Evolutionary conservation across 2,888 invertebrate genomes (phyloP), one percentile per base, ranked within the genome.

Genomic region (Eupithecia subfuscata): DNA sequence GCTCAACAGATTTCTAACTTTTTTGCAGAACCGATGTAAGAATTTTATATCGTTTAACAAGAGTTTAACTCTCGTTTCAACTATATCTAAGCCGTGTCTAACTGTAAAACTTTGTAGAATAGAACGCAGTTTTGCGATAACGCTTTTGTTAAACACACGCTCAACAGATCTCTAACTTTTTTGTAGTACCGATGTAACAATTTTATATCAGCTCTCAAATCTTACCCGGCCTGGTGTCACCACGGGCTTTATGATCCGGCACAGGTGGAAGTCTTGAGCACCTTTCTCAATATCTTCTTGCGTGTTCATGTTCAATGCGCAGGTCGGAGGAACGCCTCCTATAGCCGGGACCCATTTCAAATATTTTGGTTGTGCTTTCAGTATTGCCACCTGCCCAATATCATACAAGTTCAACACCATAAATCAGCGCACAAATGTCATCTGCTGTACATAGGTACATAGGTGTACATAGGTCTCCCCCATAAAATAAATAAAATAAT

Each of bases 261-360:
- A 52, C 9, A 52, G 52, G n/a, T 52, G 52, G 52, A 52, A 52
- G n/a, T 52, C 52, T n/a, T n/a, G n/a, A n/a, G 52, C 52, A 9
- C 52, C 52, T 8, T n/a, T 52, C n/a, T 52, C 52, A n/a, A 52
- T 52, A 5, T 52, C 52, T n/a, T 52, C n/a, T 1, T n/a, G n/a
- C n/a, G 52, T 52, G 52, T 52, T 52, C 52, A 52, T 52, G n/a
- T 52, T 52, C n/a, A 52, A 52, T 9, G 52, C 52, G 52, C 52
- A 52, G 9, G 52, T n/a, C n/a, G 52, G 52, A n/a, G 52, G 52
- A 9, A 52, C 52, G 9, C 52, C 52, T 4, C 52, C 52, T n/a
- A 52, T n/a, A 9, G 52, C 52, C 52, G 52, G 52, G 3, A 52
- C 52, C 52, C 52, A 52, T n/a, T 52, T 52, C 52, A 52, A 52